Evolutionary conservation across 1,140 invertebrate species (phyloP), one percentile per base, ranked within the genome.

Genomic region (Gryllus bimaculatus): DNA sequence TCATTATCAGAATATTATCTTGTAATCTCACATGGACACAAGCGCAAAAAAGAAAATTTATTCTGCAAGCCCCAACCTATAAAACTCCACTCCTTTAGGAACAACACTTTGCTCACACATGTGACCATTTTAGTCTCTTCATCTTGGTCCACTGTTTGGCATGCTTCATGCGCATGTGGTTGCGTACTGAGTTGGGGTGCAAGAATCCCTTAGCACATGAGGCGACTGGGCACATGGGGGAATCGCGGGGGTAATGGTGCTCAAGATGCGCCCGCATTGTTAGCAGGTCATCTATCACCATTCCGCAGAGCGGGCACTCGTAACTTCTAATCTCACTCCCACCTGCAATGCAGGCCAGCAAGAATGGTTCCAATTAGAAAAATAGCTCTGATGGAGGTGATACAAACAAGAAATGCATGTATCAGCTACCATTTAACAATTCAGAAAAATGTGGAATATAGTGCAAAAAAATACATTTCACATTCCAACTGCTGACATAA

Each of bases 131-230:
- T 80, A 94, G 89, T 66, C 91, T 91, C 86, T 94, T 94, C 89
- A 94, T 94, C 83, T 91, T 90, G 82, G 92, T 90, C 93, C 93
- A 94, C 83, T 93, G 91, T 80, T 90, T 85, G 1, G 91, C 89
- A 85, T 94, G 93, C 85, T 94, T 94, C 80, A 92, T 89, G 80
- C 93, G 88, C 93, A 94, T 94, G 85, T 94, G 93, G 85, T 94
- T 95, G 81, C 93, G 89, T 49, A 94, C 93, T 73, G 92, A 93
- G 85, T 94, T 95, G 8, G 93, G 93, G 86, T 95, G 93, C 73
- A 91, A 89, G 85, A 94, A 94, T 79, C 89, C 89, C 81, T 92
- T 89, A 66, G 90, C 90, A 84, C 93, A 95, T 76, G 90, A 87
- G 39, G 89, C 86, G 54, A 94, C 93, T 10, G 93, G 93, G 86